A percentile compares a stretch with the other conserved stretches of the same genome.
Conservation (phyloP, 2,888 invertebrate species). For the Cataglyphis rosenhaueri region DNA sequence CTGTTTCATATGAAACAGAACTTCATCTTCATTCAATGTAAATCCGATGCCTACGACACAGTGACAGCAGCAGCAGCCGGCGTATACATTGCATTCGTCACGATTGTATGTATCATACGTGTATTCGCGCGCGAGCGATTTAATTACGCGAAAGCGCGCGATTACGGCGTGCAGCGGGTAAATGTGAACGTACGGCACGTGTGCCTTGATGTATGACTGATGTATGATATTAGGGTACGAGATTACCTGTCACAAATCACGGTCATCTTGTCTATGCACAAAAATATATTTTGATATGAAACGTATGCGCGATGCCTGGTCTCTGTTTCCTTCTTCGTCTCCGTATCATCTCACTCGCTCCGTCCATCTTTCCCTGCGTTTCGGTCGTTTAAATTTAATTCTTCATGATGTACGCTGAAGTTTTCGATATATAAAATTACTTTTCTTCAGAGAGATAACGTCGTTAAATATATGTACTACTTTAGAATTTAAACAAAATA, state of each 20-base stretch:
- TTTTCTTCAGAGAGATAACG: conserved; percentile 8
- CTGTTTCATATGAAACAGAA: conserved; percentile 72
- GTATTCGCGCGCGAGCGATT: conserved; percentile 26
- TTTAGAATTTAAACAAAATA: conserved; percentile 9
- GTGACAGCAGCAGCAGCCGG: conserved; percentile 51
- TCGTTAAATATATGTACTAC: neutral
- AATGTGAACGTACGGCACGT: conserved; percentile 63
- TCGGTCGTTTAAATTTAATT: neutral
- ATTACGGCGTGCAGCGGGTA: conserved; percentile 54
- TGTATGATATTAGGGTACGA: conserved; percentile 79
- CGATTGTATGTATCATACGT: conserved; percentile 27
- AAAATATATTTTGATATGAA: conserved; percentile 86
- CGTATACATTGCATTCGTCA: conserved; percentile 46
- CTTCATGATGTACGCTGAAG: neutral
- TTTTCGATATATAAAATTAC: conserved; percentile 9
- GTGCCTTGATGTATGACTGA: conserved; percentile 74
- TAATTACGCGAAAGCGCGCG: conserved; percentile 34
- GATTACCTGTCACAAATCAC: conserved; percentile 81
- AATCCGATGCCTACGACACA: conserved; percentile 59
- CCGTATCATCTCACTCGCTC: neutral
- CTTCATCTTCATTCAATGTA: conserved; percentile 67
- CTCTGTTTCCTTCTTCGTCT: conserved; percentile 37
- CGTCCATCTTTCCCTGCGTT: neutral
- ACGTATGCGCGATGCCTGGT: conserved; percentile 58
- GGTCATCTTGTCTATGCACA: conserved; percentile 84